Evolutionary conservation across 1,140 invertebrate genomes (phyloP), one percentile per base, ranked within the genome.

Genomic region (Macrobrachium rosenbergii): DNA sequence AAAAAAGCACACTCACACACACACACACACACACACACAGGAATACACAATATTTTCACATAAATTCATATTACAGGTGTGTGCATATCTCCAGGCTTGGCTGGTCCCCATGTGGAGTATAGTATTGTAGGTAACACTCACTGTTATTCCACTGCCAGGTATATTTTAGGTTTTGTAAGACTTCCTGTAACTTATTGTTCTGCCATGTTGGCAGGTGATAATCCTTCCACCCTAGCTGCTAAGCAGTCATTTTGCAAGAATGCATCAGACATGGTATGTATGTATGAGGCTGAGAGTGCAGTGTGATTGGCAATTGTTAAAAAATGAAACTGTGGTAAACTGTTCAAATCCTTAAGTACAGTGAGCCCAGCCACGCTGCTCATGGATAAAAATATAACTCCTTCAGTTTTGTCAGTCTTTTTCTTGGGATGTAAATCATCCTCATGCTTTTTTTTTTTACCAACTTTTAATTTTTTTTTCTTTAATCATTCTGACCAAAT

Each of bases 321-420:
- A 75, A 75, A 75, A 75, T 72, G 37, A 37, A 75, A 52, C 72
- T 37, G 72, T 37, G 72, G 52, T 45, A 75, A 75, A 52, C 52
- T 52, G 52, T 52, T 52, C 52, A 52, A 52, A 52, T 52, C 52
- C 21, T 37, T 79, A 10, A n/a, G n/a, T 79, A 79, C 85, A 87
- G 85, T 69, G 83, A 82, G 85, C 85, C 85, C 85, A 87, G 85
- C 85, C 85, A 87, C 85, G 81, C 78, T 67, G 64, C 43, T 86
- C 83, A 87, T 82, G 69, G 79, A 67, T 85, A n/a, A 37, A 28
- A 72, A 37, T 72, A 23, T 72, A 69, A 64, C 78, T 82, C 78
- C 78, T 82, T 59, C 69, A 43, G 5, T 58, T 79, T 87, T 76
- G 76, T 86, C 69, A 45, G 62, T 87, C 85, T 75, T 75, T 37